Base-by-base conservation (phyloP, 1,140 invertebrate species). In the Metaphire vulgaris region DNA sequence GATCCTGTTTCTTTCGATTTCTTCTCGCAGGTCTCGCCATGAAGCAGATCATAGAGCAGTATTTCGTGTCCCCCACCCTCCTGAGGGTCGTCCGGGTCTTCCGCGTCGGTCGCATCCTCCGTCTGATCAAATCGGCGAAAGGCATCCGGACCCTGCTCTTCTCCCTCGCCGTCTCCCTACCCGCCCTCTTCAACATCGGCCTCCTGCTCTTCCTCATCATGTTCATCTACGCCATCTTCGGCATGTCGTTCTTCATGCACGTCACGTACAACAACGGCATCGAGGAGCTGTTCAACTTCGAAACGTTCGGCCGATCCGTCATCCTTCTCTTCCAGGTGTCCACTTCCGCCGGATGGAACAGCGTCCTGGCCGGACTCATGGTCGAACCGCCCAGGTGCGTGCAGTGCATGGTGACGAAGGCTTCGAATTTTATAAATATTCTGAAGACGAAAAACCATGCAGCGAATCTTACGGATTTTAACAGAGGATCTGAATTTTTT, bases 201-300 rank as follows among this genome's bases (percentile, higher is more conserved):
- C 90, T 98, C 82, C 90, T 99, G 81, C 91, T 99, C 80, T 97
- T 97, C 87, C 90, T 99, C 80, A 95, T 98, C 80, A 98, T 99
- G 93, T 99, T 98, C 88, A 98, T 99, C 86, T 99, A 97, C 86
- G 95, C 95, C 81, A 97, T 97, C 83, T 98, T 98, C 86, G 96
- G 96, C 78, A 99, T 99, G 96, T 97, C 95, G 69, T 98, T 99
- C 89, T 99, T 99, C 88, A 97, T 96, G 94, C 92, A 96, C 87
- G 95, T 98, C 74, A 96, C 95, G 86, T 90, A 93, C 83, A 93
- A 93, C 83, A 93, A 92, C 81, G 96, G 95, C 69, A 89, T 98
- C 76, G 95, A 98, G 83, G 94, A 96, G 84, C 93, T 96, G 71
- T 98, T 97, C 89, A 99, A 98, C 87, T 99, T 98, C 87, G 93